Conservation (phyloP, 2,797 vertebrate genomes). For the Aeoliscus strigatus region DNA sequence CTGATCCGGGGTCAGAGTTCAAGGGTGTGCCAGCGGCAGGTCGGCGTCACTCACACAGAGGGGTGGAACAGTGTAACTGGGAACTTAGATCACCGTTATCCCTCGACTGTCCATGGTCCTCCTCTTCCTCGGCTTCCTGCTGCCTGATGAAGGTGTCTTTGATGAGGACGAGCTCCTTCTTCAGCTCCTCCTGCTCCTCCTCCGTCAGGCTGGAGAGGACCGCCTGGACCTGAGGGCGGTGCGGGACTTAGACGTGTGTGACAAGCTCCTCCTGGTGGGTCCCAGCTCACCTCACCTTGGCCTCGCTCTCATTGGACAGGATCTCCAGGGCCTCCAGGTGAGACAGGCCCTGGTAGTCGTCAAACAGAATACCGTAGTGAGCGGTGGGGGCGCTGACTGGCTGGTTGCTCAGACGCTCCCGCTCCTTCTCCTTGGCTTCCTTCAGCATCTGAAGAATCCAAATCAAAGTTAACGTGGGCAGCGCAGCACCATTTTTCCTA, state of each 20-base stretch:
- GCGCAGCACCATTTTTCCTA: too few species aligned
- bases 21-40: slow-evolving; percentile 34
- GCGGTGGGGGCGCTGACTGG: slow-evolving; percentile 82
- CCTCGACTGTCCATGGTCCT: slow-evolving; percentile 40
- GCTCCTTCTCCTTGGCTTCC: slow-evolving; percentile 97
- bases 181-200: slow-evolving; percentile 82
- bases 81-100: slow-evolving; percentile 78
- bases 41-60: slow-evolving; percentile 67
- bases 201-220: slow-evolving; percentile 80
- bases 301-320: slow-evolving; percentile 94
- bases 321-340: slow-evolving; percentile 98
- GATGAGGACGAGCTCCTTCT: slow-evolving; percentile 87
- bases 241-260: neutral
- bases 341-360: slow-evolving; percentile 95
- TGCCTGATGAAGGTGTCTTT: slow-evolving; percentile 86
- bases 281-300: slow-evolving; percentile 75
- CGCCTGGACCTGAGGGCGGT: slow-evolving; percentile 80
- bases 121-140: slow-evolving; percentile 71
- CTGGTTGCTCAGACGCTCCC: slow-evolving; percentile 82
- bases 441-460: slow-evolving; percentile 81
- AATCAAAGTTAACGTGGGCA: slow-evolving; percentile 2
- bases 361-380: slow-evolving; percentile 94
- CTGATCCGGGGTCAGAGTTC: slow-evolving; percentile 51
- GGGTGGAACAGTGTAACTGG: slow-evolving; percentile 71
- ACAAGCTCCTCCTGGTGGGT: neutral